Percentiles rank a stretch among this genome's conserved stretches.
Conservation (phyloP, 2,113 vertebrate genomes). For the Butorides virescens region DNA sequence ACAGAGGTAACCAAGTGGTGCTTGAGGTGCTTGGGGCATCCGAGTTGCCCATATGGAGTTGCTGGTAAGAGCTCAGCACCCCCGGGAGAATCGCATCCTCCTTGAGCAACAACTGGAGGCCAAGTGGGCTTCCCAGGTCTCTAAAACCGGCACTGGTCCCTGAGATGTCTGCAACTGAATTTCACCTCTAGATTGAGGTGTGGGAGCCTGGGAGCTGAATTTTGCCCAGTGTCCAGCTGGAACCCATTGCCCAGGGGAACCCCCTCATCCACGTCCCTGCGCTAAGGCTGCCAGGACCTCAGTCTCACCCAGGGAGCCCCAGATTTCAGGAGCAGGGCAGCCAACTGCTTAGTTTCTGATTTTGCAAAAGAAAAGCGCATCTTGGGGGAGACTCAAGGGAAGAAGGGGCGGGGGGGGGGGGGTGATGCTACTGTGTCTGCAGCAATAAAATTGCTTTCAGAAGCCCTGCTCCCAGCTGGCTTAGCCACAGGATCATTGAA, state of each 20-base stretch:
- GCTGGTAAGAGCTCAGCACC: fast-evolving
- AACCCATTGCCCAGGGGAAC: fast-evolving
- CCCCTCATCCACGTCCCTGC: background rate
- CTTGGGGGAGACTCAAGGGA: background rate
- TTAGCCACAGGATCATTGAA: background rate
- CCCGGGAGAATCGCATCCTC: background rate
- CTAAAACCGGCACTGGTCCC: fast-evolving
- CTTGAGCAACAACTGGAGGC: background rate
- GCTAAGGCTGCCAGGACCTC: background rate
- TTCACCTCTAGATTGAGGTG: fast-evolving
- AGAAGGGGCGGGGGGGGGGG: background rate
- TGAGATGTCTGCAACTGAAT: background rate
- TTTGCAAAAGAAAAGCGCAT: background rate
- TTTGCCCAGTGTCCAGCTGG: background rate
- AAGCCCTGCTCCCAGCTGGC: background rate
- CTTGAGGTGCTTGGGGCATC: background rate
- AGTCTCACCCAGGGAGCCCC: too few species aligned
- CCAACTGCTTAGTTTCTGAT: background rate
- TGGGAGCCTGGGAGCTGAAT: background rate
- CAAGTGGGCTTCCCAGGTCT: background rate
- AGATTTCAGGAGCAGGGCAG: fast-evolving
- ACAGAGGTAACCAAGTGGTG: fast-evolving
- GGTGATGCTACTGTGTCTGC: background rate
- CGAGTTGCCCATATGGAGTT: fast-evolving
- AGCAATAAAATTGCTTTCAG: background rate